phyloP scores from a whole-genome alignment of 2,797 vertebrate genomes.

The Pseudochaenichthys georgianus region DNA sequence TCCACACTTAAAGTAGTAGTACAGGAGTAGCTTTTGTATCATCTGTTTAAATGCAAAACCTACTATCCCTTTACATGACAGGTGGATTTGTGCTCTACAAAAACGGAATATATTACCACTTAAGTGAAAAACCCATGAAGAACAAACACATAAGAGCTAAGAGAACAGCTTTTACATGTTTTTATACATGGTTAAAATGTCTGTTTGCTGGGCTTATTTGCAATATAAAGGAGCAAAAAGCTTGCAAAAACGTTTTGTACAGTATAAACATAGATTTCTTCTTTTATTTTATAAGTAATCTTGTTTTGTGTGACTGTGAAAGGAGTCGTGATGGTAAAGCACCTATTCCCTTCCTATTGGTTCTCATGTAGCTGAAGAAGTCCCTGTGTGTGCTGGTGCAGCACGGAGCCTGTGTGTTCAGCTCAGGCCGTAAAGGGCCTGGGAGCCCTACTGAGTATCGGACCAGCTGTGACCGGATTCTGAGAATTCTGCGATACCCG shows the following conservation, averaged over 20 bases:
- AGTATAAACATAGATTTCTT: neutral
- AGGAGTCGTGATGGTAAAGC: neutral
- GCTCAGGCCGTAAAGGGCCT: constrained; percentile 80
- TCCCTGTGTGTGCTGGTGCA: constrained; percentile 94
- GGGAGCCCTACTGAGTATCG: constrained; percentile 89
- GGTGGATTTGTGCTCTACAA: neutral
- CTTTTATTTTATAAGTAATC: neutral
- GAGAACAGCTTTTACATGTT: neutral
- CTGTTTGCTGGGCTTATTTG: neutral
- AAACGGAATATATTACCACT: neutral
- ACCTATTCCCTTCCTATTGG: neutral
- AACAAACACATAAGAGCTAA: neutral
- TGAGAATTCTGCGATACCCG: constrained; percentile 92
- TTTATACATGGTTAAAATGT: neutral
- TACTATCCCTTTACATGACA: neutral
- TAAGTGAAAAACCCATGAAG: neutral
- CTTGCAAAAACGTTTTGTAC: neutral
- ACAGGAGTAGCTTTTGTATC: neutral
- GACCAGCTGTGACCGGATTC: constrained; percentile 73
- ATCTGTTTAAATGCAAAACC: neutral
- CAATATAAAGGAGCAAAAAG: neutral
- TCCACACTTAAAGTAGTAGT: neutral
- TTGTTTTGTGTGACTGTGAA: neutral
- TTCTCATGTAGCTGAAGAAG: constrained; percentile 90
- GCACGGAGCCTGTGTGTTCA: constrained; percentile 85